A percentile compares a stretch with the other conserved stretches of the same genome.
These are phyloP conservation scores for Gonioctena quinquepunctata DNA, from an alignment of 1,140 invertebrate genomes.

Conservation along the genomic window DNA sequence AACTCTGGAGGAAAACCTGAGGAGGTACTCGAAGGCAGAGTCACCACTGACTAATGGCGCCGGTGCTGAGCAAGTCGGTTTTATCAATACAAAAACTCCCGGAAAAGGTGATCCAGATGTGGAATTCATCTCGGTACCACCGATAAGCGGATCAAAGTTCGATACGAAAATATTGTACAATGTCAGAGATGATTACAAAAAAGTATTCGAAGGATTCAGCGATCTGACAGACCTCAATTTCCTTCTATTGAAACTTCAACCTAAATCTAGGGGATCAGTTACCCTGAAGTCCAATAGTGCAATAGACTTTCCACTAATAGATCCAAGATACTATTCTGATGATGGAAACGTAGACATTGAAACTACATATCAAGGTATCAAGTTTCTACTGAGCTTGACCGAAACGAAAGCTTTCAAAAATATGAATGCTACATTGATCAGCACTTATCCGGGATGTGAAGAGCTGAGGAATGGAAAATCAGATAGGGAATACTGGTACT, in stretches of 20 bases:
- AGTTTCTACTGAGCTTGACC: conserved; percentile 55
- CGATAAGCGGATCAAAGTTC: not conserved
- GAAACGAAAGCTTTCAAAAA: conserved; percentile 58
- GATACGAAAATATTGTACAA: not conserved
- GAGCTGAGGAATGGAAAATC: not conserved
- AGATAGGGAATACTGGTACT: conserved; percentile 26
- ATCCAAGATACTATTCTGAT: conserved; percentile 75
- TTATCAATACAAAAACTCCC: conserved; percentile 11
- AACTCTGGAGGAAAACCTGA: conserved; percentile 15
- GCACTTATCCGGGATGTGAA: conserved; percentile 27
- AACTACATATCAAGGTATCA: conserved; percentile 58
- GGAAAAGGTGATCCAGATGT: conserved; percentile 16
- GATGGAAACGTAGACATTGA: conserved; percentile 58
- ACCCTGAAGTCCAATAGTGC: conserved; percentile 70
- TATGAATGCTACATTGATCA: conserved; percentile 51
- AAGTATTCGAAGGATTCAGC: conserved; percentile 18
- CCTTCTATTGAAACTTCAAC: conserved; percentile 67
- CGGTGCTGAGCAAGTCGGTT: conserved; percentile 7
- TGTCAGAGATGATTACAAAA: conserved; percentile 1
- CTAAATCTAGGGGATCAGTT: conserved; percentile 74
- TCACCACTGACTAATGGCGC: conserved; percentile 7
- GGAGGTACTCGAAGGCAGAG: conserved; percentile 23
- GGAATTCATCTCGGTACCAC: conserved; percentile 20
- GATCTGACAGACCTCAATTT: conserved; percentile 36
- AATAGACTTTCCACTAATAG: conserved; percentile 75